Percentiles rank a stretch among this genome's conserved stretches.
These are phyloP conservation scores for Notolepis coatsorum DNA, from an alignment of 2,797 vertebrate species.

Conservation along the genomic window DNA sequence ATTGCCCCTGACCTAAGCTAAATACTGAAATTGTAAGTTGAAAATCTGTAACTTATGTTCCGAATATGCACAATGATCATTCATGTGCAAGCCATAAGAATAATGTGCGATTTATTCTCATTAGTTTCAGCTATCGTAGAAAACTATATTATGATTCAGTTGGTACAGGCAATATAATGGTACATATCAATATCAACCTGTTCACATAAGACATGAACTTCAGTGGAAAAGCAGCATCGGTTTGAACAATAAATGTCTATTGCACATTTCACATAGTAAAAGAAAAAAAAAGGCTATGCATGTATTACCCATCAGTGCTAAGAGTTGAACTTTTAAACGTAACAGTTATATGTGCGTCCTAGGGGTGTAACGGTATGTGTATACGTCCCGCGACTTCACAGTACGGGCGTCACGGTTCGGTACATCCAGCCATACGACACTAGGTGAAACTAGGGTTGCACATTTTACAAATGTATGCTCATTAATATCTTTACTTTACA, in stretches of 20 bases:
- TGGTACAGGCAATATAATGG: background rate
- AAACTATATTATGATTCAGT: slow-evolving; percentile 6
- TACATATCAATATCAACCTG: slow-evolving; percentile 6
- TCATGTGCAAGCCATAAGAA: background rate
- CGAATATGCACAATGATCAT: slow-evolving; percentile 8
- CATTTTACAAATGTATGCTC: too few relatives aligned
- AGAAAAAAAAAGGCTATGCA: background rate
- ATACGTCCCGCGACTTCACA: too few relatives aligned
- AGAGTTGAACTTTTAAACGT: slow-evolving; percentile 28
- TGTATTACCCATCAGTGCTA: slow-evolving; percentile 15
- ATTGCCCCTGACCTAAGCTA: background rate
- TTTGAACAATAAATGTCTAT: slow-evolving; percentile 34
- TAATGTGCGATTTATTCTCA: slow-evolving; percentile 8
- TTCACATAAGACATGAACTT: slow-evolving; percentile 20
- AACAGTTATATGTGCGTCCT: too few relatives aligned
- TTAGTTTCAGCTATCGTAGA: background rate
- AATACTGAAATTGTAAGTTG: slow-evolving; percentile 15
- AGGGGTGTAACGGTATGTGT: too few relatives aligned
- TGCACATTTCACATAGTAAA: slow-evolving; percentile 43
- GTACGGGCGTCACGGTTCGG: too few relatives aligned
- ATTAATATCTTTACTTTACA: too few relatives aligned
- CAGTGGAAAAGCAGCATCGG: slow-evolving; percentile 29
- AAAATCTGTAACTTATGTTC: slow-evolving; percentile 25
- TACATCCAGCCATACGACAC: too few relatives aligned
- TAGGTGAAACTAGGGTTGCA: too few relatives aligned